Percentiles rank a stretch among this genome's conserved stretches.
Conservation (phyloP, 2,113 vertebrate genomes). For the Smithornis capensis region DNA sequence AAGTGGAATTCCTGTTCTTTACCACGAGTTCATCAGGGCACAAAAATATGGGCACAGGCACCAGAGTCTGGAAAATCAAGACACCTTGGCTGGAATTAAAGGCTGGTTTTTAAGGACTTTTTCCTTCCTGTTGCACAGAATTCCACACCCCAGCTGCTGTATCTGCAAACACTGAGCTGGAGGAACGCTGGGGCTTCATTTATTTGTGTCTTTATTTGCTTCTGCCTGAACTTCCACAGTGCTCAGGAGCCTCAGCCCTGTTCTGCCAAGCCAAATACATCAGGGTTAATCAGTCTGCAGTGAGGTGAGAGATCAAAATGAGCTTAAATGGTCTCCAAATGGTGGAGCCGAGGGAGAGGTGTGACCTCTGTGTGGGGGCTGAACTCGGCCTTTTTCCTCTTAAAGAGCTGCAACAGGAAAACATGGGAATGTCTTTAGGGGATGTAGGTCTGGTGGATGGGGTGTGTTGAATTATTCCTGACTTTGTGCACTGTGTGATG, state of each 20-base stretch:
- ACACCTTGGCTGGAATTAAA: background rate
- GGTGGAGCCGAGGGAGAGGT: too few species aligned
- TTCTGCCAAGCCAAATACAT: background rate
- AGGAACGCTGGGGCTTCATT: background rate
- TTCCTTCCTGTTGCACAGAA: background rate
- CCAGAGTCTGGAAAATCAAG: background rate
- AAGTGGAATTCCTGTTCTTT: background rate
- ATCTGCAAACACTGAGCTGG: background rate
- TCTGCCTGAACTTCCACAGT: background rate
- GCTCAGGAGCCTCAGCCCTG: background rate
- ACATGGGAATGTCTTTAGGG: background rate
- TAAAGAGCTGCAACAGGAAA: background rate
- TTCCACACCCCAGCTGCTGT: background rate
- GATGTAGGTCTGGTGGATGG: background rate
- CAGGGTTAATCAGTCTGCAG: too few species aligned
- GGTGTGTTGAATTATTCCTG: background rate
- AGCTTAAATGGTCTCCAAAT: background rate
- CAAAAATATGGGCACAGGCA: background rate
- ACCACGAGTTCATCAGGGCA: too few species aligned
- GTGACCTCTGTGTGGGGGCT: background rate
- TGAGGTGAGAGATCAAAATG: background rate
- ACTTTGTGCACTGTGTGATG: background rate
- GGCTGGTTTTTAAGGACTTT: too few species aligned
- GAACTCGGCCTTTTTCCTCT: background rate
- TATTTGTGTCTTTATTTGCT: background rate